phyloP scores from a whole-genome alignment of 2,113 vertebrate genomes.

The Cercocebus atys region DNA sequence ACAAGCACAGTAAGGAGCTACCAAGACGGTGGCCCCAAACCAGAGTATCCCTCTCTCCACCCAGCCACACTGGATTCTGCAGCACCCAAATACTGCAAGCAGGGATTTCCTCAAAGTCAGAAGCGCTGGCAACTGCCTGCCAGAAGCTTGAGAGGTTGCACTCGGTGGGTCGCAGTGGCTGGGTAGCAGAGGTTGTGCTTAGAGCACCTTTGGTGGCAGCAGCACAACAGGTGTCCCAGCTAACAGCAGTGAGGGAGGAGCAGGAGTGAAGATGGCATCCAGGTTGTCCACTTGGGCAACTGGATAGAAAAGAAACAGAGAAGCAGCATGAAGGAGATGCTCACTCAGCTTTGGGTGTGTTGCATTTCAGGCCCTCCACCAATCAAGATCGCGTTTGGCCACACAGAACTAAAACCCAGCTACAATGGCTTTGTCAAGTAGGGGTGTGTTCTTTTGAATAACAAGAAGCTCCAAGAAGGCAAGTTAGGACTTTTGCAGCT shows the following conservation, averaged over 20 bases:
- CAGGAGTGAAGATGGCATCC: background rate
- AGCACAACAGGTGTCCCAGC: background rate
- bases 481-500: background rate
- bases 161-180: background rate
- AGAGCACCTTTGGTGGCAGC: background rate
- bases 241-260: background rate
- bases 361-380: background rate
- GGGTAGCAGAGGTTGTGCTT: background rate
- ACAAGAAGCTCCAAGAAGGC: background rate
- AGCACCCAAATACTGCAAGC: background rate
- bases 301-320: background rate
- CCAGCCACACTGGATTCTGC: background rate
- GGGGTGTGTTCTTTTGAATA: background rate
- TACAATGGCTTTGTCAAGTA: background rate
- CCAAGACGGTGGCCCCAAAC: no score
- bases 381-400: background rate
- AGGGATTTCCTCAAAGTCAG: background rate
- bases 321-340: background rate
- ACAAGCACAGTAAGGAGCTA: background rate
- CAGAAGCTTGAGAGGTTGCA: background rate
- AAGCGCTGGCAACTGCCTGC: background rate
- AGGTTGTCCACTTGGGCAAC: background rate
- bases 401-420: background rate
- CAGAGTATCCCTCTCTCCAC: background rate
- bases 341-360: background rate